Base-by-base conservation (phyloP, 2,888 invertebrate species). In the Enchytraeus crypticus region DNA sequence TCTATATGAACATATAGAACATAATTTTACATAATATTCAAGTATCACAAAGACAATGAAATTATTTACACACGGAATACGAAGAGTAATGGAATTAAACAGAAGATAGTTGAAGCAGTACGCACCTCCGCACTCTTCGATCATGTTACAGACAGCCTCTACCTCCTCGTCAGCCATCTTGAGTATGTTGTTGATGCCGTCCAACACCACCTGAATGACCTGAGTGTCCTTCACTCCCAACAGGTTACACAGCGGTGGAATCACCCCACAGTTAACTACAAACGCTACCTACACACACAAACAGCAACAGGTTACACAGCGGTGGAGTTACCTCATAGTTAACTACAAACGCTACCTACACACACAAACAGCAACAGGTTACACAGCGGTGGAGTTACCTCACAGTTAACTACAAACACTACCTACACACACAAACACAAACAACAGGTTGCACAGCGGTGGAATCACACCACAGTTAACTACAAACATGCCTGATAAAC, bases 171-270 rank as follows among this genome's bases (percentile, higher is more conserved):
- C 84, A 46, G 90, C 91, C 86, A 92, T 88, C 84, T 95, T 95
- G 72, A 99, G 85, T 85, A 99, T 96, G 81, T 98, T 98, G 80
- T 90, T 89, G 69, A 99, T 87, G 47, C 96, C 98, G 78, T 99
- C 97, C 63, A 79, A 69, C 11, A 79, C 79, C 11, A 79, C 79
- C 68, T 80, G 79, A 5, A 82, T 77, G 33, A 82, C 81, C 84
- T 97, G 96, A 46, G 91, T 86, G 80, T 99, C 98, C 82, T 93
- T 92, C 82, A 95, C 95, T 70, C 85, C 85, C 54, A 99, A 84
- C 70, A 99, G 84, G 76, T 90, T 88, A 82, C 98, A 98, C 84
- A 98, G 92, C 4, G 97, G 97, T 33, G 88, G 88, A 71, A 98
- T 90, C 33, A 96, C 96, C 26, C 92, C 92, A 14, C 61, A 60